Evolutionary conservation across 2,797 vertebrate species (phyloP), one percentile per base, ranked within the genome.

Genomic region (Hemibagrus guttatus): DNA sequence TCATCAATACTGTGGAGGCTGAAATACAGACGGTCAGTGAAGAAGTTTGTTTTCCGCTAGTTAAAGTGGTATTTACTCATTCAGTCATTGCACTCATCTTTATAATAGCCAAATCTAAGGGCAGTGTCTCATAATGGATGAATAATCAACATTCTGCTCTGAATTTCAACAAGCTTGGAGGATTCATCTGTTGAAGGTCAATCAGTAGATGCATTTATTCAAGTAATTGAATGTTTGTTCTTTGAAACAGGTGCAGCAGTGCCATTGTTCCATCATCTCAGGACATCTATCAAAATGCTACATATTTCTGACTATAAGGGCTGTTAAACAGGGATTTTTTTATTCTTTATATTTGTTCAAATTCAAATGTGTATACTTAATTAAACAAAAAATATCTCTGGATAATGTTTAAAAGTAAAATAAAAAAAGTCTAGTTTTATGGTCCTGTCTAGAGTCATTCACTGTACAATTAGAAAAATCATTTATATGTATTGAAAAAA

Each of bases 1-100:
- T 68, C 64, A 16, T 68, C 64, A 35, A 1, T 16, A 26, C 21
- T 58, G 66, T 58, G 83, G 83, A 35, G 83, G 68, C 68, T 11
- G 83, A 72, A 46, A n/a, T 59, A 61, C 82, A 84, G 68, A 71
- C 26, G 35, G 83, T 84, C 23, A 59, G 54, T 12, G 13, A 72
- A 59, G 13, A 72, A 59, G 35, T 59, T n/a, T 84, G 68, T 84
- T 49, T 49, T 61, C 26, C 56, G 31, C 39, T 35, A 68, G 63
- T 72, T 72, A 42, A 42, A 46, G 12, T 0, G 9, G 6, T 72
- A 72, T 46, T 46, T 23, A 72, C 21, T 46, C 46, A 72, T 23
- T 72, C 8, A 46, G 39, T 42, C 14, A 23, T 4, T 46, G 8
- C 39, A 26, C 19, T 46, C 19, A 23, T 23, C 21, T 72, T 46